Percentiles rank a stretch among this genome's conserved stretches.
Conservation (phyloP, 1,140 invertebrate genomes). For the Plectrocnemia conspersa region DNA sequence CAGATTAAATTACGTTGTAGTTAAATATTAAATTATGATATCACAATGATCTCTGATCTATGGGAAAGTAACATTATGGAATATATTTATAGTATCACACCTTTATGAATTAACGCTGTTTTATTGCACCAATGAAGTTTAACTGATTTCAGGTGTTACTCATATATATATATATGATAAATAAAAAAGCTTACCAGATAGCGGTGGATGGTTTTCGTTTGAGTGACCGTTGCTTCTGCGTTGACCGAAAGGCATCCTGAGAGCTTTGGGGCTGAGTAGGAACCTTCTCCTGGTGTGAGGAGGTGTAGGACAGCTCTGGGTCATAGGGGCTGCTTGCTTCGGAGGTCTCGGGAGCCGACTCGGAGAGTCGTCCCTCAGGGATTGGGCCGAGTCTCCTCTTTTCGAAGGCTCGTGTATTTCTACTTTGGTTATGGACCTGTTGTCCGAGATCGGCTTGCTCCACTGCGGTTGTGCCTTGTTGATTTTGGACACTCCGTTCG, state of each 20-base stretch:
- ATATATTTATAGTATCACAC: too few relatives aligned
- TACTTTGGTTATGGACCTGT: conserved; percentile 33
- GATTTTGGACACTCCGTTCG: conserved; percentile 40
- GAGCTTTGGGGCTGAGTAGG: conserved; percentile 70
- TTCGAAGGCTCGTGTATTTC: conserved; percentile 32
- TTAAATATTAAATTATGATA: too few relatives aligned
- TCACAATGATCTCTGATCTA: too few relatives aligned
- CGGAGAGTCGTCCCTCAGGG: conserved; percentile 43
- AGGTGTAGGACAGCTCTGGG: conserved; percentile 69
- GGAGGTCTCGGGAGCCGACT: conserved; percentile 46
- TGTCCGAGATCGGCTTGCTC: conserved; percentile 40
- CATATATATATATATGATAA: too few relatives aligned
- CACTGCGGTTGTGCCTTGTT: conserved; percentile 34
- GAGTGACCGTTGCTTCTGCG: conserved; percentile 44
- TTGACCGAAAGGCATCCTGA: conserved; percentile 65
- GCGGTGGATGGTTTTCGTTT: conserved; percentile 51
- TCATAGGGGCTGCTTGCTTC: conserved; percentile 48
- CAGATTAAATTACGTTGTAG: too few relatives aligned
- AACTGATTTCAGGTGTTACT: too few relatives aligned
- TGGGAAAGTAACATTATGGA: too few relatives aligned
- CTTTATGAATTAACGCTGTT: too few relatives aligned
- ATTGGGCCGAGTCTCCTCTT: conserved; percentile 20
- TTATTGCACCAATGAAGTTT: too few relatives aligned
- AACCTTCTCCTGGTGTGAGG: conserved; percentile 74
- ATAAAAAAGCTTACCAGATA: conserved; percentile 59